phyloP scores from a whole-genome alignment of 2,888 invertebrate genomes.

The Pharmacophagus antenor region DNA sequence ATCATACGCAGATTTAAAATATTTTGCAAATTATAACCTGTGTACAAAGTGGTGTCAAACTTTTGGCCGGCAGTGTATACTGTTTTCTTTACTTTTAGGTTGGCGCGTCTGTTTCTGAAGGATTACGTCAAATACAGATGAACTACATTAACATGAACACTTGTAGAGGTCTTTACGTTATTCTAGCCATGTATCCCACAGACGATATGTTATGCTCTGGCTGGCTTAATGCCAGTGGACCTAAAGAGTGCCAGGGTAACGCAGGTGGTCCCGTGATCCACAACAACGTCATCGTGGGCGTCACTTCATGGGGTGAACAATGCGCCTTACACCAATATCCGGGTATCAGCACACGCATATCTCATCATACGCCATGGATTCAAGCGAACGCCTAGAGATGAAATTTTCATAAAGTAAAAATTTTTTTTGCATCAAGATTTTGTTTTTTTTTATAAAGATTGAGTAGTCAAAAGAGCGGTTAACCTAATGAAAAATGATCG shows the following conservation, averaged over 20 bases:
- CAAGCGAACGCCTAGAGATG: slow-evolving; percentile 36
- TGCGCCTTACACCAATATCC: slow-evolving; percentile 46
- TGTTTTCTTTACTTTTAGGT: slow-evolving; percentile 37
- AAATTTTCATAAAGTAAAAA: not conserved
- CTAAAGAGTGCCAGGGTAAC: slow-evolving; percentile 53
- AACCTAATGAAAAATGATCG: no score
- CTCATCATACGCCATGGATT: slow-evolving; percentile 47
- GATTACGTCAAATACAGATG: slow-evolving; percentile 49
- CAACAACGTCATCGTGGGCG: slow-evolving; percentile 45
- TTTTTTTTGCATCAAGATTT: no score
- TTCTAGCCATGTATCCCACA: slow-evolving; percentile 38
- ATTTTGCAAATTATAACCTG: no score
- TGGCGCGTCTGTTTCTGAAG: slow-evolving; percentile 43
- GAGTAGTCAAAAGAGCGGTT: no score
- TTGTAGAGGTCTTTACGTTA: slow-evolving; percentile 44
- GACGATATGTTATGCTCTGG: slow-evolving; percentile 56
- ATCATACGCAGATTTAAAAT: no score
- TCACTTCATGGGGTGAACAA: slow-evolving; percentile 46
- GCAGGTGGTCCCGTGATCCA: slow-evolving; percentile 53
- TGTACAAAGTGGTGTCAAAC: no score
- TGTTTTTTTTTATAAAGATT: no score
- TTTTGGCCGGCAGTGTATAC: no score
- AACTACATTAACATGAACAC: slow-evolving; percentile 43
- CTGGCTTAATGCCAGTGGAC: slow-evolving; percentile 46
- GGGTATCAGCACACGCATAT: slow-evolving; percentile 42